These are phyloP conservation scores for Caenorhabditis imperialis DNA, from an alignment of 2,888 invertebrate genomes.

Conservation along the genomic window DNA sequence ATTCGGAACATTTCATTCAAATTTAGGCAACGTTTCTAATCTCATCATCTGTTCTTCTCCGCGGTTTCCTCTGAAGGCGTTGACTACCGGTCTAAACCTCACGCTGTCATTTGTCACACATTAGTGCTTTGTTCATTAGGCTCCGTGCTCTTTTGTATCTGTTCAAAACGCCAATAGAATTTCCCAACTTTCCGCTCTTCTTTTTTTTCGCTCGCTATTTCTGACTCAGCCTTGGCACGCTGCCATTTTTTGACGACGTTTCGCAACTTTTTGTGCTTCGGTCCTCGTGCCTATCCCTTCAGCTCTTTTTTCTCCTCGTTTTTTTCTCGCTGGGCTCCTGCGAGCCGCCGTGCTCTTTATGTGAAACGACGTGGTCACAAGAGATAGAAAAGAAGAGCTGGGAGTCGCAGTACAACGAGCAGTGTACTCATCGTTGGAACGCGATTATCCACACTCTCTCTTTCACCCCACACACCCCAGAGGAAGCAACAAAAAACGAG, in stretches of 20 bases:
- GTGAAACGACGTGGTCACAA: slow-evolving; percentile 51
- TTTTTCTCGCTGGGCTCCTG: slow-evolving; percentile 27
- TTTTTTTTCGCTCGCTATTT: slow-evolving; percentile 16
- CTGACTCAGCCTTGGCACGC: slow-evolving; percentile 32
- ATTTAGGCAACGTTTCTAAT: slow-evolving; percentile 48
- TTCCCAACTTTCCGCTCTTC: slow-evolving; percentile 1
- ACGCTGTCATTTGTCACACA: too few relatives aligned
- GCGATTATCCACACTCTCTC: slow-evolving; percentile 52
- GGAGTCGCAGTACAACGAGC: slow-evolving; percentile 52
- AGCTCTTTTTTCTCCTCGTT: slow-evolving; percentile 7
- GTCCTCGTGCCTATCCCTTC: slow-evolving; percentile 41
- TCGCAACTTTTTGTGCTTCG: slow-evolving; percentile 49
- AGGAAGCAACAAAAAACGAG: too few relatives aligned
- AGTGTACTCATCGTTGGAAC: slow-evolving; percentile 54
- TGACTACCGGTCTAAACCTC: slow-evolving; percentile 15
- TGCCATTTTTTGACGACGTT: slow-evolving; percentile 30
- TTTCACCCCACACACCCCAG: neutral
- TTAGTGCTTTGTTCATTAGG: too few relatives aligned
- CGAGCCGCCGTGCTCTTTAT: slow-evolving; percentile 35
- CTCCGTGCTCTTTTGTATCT: slow-evolving; percentile 38
- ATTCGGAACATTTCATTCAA: slow-evolving; percentile 55
- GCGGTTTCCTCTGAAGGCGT: neutral
- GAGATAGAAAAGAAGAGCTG: slow-evolving; percentile 49
- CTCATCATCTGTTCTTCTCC: slow-evolving; percentile 20
- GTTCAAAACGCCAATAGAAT: too few relatives aligned